Evolutionary conservation across 2,888 invertebrate genomes (phyloP).

Genomic region (Hemistola chrysoprasaria): DNA sequence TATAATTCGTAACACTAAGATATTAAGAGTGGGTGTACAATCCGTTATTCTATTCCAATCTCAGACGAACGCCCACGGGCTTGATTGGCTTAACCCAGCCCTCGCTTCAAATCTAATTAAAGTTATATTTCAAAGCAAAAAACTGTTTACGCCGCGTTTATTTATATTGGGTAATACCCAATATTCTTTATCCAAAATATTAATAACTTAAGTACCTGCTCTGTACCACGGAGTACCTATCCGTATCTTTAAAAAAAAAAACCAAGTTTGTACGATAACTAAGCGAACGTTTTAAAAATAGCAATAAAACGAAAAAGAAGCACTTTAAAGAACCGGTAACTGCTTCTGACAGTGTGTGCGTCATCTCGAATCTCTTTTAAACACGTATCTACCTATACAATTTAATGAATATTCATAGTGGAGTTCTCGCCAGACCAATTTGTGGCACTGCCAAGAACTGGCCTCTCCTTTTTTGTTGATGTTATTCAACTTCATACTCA

Average conservation of each 20-base stretch:
- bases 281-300: constrained; percentile 55
- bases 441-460: constrained; percentile 59
- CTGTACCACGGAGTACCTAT: too few species aligned
- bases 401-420: constrained; percentile 70
- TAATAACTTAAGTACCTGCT: too few species aligned
- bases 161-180: too few species aligned
- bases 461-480: constrained; percentile 62
- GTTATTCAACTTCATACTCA: constrained; percentile 59
- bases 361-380: constrained; percentile 57
- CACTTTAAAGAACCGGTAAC: constrained; percentile 49
- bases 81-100: background rate
- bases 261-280: too few species aligned
- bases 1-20: too few species aligned
- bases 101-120: too few species aligned
- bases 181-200: too few species aligned
- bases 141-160: too few species aligned
- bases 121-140: too few species aligned
- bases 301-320: constrained; percentile 39
- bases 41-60: too few species aligned
- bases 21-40: too few species aligned
- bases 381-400: constrained; percentile 57
- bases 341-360: constrained; percentile 50
- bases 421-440: constrained; percentile 62
- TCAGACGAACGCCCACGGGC: background rate
- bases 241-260: too few species aligned